phyloP scores from a whole-genome alignment of 2,888 invertebrate genomes.

The Drosophila borealis region DNA sequence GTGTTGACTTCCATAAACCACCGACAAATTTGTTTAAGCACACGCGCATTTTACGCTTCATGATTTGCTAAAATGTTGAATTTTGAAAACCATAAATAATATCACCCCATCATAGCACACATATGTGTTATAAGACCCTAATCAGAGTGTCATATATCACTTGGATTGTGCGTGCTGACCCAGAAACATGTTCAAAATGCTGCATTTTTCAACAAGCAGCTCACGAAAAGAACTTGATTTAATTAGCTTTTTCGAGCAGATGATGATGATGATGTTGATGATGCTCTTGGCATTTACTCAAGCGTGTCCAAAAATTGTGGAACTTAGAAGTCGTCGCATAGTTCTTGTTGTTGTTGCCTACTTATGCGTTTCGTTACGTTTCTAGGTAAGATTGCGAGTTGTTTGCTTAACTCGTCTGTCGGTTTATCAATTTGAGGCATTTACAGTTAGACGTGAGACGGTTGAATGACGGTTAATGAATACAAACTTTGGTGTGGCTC shows the following conservation, averaged over 20 bases:
- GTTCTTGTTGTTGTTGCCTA: slow-evolving; percentile 21
- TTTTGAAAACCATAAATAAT: slow-evolving; percentile 69
- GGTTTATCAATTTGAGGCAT: slow-evolving; percentile 69
- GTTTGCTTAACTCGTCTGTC: slow-evolving; percentile 45
- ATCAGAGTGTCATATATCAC: slow-evolving; percentile 66
- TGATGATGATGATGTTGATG: slow-evolving; percentile 11
- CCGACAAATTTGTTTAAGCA: slow-evolving; percentile 53
- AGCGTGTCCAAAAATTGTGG: slow-evolving; percentile 63
- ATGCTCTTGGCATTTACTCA: slow-evolving; percentile 59
- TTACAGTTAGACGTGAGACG: slow-evolving; percentile 66
- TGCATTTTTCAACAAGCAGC: slow-evolving; percentile 42
- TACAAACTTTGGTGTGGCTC: slow-evolving; percentile 45
- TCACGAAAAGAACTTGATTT: slow-evolving; percentile 55
- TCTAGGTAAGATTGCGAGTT: slow-evolving; percentile 43
- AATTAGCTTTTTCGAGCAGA: slow-evolving; percentile 58
- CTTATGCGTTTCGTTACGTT: slow-evolving; percentile 40
- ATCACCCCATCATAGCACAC: slow-evolving; percentile 7
- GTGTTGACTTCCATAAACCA: slow-evolving; percentile 70
- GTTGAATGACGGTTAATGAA: slow-evolving; percentile 52
- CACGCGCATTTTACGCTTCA: slow-evolving; percentile 70
- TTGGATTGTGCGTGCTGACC: slow-evolving; percentile 65
- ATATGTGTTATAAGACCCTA: slow-evolving; percentile 43
- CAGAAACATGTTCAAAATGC: slow-evolving; percentile 55
- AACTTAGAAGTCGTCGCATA: slow-evolving; percentile 26
- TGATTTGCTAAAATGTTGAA: slow-evolving; percentile 62